Evolutionary conservation across 2,797 vertebrate species (phyloP).

Genomic region (Hemibagrus guttatus): DNA sequence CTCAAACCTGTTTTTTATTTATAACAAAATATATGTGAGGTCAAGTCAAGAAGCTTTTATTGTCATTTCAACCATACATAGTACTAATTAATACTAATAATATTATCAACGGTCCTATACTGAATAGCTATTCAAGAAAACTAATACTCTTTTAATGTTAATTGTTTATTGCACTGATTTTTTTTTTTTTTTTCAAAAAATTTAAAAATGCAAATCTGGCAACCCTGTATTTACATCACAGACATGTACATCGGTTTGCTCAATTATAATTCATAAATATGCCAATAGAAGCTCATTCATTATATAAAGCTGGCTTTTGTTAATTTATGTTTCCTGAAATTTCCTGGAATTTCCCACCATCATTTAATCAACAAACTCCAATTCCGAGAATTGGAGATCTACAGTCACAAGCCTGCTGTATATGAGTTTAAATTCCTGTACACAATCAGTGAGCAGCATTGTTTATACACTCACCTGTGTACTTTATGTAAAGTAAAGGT

Average conservation of each 20-base stretch:
- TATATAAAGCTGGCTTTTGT: neutral
- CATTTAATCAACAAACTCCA: neutral
- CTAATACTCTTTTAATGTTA: neutral
- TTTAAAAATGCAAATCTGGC: neutral
- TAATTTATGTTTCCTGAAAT: neutral
- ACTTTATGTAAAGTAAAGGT: neutral
- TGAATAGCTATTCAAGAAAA: too few relatives aligned
- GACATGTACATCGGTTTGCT: neutral
- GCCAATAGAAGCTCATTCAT: neutral
- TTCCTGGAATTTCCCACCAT: neutral
- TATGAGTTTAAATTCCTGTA: neutral
- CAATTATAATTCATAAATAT: neutral
- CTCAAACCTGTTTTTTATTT: neutral
- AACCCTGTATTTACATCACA: neutral
- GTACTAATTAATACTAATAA: too few relatives aligned
- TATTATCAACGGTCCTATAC: too few relatives aligned
- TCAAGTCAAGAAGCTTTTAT: too few relatives aligned
- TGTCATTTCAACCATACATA: too few relatives aligned
- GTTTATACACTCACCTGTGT: neutral
- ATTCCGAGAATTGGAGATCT: neutral
- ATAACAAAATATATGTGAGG: neutral
- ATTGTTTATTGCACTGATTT: neutral
- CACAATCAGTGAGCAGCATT: neutral
- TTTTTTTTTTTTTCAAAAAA: neutral
- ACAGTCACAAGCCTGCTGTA: neutral